A percentile compares a stretch with the other conserved stretches of the same genome.
Conservation (phyloP, 2,797 vertebrate genomes). For the Pseudopleuronectes americanus region DNA sequence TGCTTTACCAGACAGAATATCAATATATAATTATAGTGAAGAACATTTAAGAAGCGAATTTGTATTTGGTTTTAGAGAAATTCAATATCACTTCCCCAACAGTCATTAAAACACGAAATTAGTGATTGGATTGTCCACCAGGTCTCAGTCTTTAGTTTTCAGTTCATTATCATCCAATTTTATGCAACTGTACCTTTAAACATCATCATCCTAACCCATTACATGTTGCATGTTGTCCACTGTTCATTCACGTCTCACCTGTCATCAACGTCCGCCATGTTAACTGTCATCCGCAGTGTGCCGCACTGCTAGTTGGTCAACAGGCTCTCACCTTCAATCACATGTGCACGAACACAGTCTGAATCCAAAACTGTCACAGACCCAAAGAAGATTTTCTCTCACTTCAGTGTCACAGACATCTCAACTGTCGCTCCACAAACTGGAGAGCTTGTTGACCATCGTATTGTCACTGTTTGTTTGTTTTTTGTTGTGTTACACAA, state of each 20-base stretch:
- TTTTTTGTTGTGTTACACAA: slow-evolving; percentile 27
- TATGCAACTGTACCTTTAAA: slow-evolving; percentile 6
- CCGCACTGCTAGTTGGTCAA: slow-evolving; percentile 74
- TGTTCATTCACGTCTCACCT: slow-evolving; percentile 69
- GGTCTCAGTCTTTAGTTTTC: slow-evolving; percentile 2
- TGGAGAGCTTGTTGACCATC: slow-evolving; percentile 79
- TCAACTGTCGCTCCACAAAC: neutral
- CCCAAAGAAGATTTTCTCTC: neutral
- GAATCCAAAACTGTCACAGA: neutral
- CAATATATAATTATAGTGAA: neutral
- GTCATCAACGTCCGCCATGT: slow-evolving; percentile 69
- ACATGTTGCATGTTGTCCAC: slow-evolving; percentile 78
- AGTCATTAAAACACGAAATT: slow-evolving; percentile 10
- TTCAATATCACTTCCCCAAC: neutral
- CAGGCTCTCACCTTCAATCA: slow-evolving; percentile 63
- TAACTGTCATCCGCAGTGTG: slow-evolving; percentile 69
- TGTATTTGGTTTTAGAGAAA: slow-evolving; percentile 3
- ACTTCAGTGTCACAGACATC: no score
- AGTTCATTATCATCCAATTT: slow-evolving; percentile 11
- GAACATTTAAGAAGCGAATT: slow-evolving; percentile 1
- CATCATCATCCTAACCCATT: slow-evolving; percentile 44
- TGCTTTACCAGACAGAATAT: slow-evolving; percentile 27
- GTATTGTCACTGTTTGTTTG: slow-evolving; percentile 40
- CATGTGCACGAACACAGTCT: neutral
- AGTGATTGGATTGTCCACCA: neutral